These are phyloP conservation scores for Limanda limanda DNA, from an alignment of 2,113 vertebrate species.

Conservation along the genomic window DNA sequence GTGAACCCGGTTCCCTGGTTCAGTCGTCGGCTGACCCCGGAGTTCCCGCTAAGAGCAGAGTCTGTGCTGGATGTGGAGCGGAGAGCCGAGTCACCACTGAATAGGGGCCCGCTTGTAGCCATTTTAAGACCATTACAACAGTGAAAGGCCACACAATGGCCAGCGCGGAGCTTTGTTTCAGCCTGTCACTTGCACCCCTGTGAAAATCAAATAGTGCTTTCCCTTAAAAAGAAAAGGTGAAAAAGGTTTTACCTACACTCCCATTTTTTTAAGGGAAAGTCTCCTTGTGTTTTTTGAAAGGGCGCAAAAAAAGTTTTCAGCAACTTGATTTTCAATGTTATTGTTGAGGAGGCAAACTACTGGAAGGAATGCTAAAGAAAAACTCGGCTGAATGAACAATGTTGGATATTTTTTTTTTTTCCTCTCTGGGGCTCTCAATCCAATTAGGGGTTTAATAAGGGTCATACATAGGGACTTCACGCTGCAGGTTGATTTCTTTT, in stretches of 20 bases:
- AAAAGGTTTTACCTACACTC: constrained; percentile 82
- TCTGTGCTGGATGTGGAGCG: constrained; percentile 84
- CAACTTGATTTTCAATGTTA: constrained; percentile 73
- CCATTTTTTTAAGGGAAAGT: constrained; percentile 79
- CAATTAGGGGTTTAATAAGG: constrained; percentile 95
- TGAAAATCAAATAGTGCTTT: constrained; percentile 89
- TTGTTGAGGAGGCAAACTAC: constrained; percentile 75
- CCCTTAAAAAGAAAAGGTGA: constrained; percentile 56
- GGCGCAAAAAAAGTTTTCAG: constrained; percentile 68
- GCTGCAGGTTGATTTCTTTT: constrained; percentile 82
- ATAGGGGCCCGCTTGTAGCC: constrained; percentile 88
- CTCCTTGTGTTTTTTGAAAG: constrained; percentile 74
- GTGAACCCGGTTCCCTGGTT: constrained; percentile 33
- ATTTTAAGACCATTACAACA: constrained; percentile 91
- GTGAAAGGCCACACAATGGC: constrained; percentile 86
- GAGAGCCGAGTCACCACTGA: constrained; percentile 81
- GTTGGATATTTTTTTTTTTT: constrained; percentile 85
- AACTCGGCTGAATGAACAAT: constrained; percentile 85
- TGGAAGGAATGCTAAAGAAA: constrained; percentile 75
- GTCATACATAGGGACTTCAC: constrained; percentile 92
- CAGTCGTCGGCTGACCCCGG: constrained; percentile 78
- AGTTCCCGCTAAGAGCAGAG: constrained; percentile 83
- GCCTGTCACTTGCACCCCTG: constrained; percentile 85
- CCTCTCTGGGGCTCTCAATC: constrained; percentile 87
- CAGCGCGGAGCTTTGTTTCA: constrained; percentile 86